A percentile compares a stretch with the other conserved stretches of the same genome.
These are phyloP conservation scores for Pinctada fucata DNA, from an alignment of 2,888 invertebrate species.

Conservation along the genomic window DNA sequence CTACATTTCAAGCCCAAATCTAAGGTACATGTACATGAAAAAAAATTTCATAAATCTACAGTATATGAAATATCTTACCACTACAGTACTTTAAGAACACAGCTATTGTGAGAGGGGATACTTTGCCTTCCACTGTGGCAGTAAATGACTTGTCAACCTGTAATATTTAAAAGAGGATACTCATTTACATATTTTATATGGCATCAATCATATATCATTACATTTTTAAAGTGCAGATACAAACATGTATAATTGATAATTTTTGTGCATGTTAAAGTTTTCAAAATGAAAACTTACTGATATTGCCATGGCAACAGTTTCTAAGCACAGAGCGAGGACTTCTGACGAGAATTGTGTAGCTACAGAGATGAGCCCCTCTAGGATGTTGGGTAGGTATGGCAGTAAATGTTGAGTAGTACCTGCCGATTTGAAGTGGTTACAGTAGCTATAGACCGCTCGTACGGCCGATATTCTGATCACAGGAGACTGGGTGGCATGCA, in stretches of 20 bases:
- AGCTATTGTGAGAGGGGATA: slow-evolving; percentile 83
- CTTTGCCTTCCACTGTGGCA: slow-evolving; percentile 81
- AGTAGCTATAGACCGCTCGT: slow-evolving; percentile 79
- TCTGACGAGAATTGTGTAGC: slow-evolving; percentile 79
- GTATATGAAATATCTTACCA: slow-evolving; percentile 65
- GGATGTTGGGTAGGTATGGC: slow-evolving; percentile 79
- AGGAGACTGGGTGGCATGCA: slow-evolving; percentile 79
- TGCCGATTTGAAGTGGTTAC: slow-evolving; percentile 79
- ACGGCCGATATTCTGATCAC: slow-evolving; percentile 81
- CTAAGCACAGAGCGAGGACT: slow-evolving; percentile 79
- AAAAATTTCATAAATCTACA: too few relatives aligned
- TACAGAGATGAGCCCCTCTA: slow-evolving; percentile 80
- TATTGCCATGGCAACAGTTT: slow-evolving; percentile 79
- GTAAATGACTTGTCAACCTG: slow-evolving; percentile 83
- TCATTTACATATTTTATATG: not conserved
- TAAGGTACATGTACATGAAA: too few relatives aligned
- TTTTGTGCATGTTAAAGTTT: too few relatives aligned
- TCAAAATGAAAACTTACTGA: slow-evolving; percentile 74
- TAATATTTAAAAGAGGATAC: slow-evolving; percentile 43
- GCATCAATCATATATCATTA: slow-evolving; percentile 18
- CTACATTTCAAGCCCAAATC: too few relatives aligned
- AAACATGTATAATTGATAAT: too few relatives aligned
- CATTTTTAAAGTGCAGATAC: too few relatives aligned
- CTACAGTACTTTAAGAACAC: slow-evolving; percentile 83
- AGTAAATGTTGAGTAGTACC: slow-evolving; percentile 77